These are phyloP conservation scores for Aptenodytes patagonicus DNA, from an alignment of 2,113 vertebrate genomes.

Conservation along the genomic window DNA sequence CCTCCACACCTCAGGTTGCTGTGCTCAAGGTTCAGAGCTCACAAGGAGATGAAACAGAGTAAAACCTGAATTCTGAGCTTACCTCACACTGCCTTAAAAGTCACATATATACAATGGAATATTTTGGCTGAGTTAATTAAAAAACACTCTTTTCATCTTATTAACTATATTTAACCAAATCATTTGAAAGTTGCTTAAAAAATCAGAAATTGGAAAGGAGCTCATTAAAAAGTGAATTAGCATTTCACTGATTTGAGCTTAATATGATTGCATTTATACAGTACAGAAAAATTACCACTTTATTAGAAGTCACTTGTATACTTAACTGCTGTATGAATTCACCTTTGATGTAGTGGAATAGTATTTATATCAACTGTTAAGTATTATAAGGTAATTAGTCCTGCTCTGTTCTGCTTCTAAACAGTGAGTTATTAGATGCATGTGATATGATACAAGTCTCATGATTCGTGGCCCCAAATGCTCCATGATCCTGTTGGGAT, in stretches of 20 bases:
- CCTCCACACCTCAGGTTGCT: not conserved
- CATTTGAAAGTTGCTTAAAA: slow-evolving; percentile 42
- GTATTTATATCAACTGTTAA: slow-evolving; percentile 25
- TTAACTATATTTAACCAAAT: slow-evolving; percentile 42
- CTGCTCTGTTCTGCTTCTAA: slow-evolving; percentile 12
- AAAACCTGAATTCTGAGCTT: not conserved
- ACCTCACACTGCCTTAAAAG: not conserved
- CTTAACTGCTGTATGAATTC: slow-evolving; percentile 19
- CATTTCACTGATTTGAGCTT: slow-evolving; percentile 46
- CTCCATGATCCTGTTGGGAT: not conserved
- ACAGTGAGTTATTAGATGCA: not conserved
- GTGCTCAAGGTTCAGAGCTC: not conserved
- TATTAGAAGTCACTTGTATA: slow-evolving; percentile 53
- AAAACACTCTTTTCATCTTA: not conserved
- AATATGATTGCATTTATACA: slow-evolving; percentile 48
- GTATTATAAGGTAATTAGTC: slow-evolving; percentile 13
- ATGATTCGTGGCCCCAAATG: not conserved
- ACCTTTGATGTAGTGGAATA: slow-evolving; percentile 27
- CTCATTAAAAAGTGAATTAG: slow-evolving; percentile 58
- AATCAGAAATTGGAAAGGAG: slow-evolving; percentile 33
- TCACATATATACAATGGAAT: not conserved
- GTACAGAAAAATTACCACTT: slow-evolving; percentile 37
- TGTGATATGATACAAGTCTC: not conserved
- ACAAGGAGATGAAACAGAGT: not conserved
- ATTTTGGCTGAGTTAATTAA: slow-evolving; percentile 49